These are phyloP conservation scores for Caenorhabditis japonica DNA, from an alignment of 2,888 invertebrate species.

Conservation along the genomic window DNA sequence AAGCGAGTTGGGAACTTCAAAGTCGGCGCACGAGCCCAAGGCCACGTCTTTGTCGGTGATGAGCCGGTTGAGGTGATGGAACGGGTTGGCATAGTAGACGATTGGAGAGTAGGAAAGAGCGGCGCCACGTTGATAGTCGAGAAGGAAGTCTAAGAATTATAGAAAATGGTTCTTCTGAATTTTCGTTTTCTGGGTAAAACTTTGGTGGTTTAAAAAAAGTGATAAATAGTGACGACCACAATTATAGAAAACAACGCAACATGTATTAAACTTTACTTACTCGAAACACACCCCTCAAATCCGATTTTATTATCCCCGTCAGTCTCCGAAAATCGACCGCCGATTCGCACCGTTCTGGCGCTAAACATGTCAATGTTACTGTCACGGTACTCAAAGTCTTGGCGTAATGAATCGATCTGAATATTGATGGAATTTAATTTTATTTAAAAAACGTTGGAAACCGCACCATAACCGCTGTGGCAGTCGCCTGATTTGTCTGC, in stretches of 20 bases:
- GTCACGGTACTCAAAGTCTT: conserved; percentile 41
- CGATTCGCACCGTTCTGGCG: conserved; percentile 42
- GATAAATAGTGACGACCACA: no score
- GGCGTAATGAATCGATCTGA: conserved; percentile 56
- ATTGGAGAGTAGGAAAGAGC: conserved; percentile 46
- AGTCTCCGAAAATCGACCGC: conserved; percentile 33
- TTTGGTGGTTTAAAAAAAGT: no score
- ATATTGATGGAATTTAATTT: background rate
- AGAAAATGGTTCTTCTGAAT: background rate
- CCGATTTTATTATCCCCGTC: conserved; percentile 41
- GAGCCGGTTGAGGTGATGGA: conserved; percentile 20
- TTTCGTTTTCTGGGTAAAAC: no score
- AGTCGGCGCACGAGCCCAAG: conserved; percentile 43
- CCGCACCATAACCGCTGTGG: conserved; percentile 57
- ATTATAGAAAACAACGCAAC: no score
- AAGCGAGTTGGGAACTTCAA: conserved; percentile 52
- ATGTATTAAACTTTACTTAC: conserved; percentile 50
- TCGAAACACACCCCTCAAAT: conserved; percentile 62
- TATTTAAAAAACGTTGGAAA: background rate
- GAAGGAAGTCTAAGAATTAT: conserved; percentile 63
- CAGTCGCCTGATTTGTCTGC: conserved; percentile 49
- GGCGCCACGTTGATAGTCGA: conserved; percentile 63
- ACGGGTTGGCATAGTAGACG: conserved; percentile 31
- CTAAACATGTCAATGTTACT: conserved; percentile 53
- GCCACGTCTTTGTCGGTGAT: background rate